These are phyloP conservation scores for Laothoe populi DNA, from an alignment of 2,888 invertebrate genomes.

Conservation along the genomic window DNA sequence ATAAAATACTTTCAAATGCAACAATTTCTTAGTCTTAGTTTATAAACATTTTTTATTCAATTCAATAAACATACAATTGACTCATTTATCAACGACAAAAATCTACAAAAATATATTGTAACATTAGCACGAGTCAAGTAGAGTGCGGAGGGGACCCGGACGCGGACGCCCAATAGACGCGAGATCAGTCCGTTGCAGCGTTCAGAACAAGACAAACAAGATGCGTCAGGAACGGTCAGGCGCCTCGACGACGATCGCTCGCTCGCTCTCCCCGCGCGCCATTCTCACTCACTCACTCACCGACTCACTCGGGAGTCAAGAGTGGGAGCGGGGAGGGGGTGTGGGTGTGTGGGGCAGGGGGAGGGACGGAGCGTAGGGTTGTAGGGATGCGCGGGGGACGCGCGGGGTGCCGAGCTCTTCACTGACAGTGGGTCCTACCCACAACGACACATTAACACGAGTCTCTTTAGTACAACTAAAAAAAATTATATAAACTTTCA, in stretches of 20 bases:
- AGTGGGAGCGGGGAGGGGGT: neutral
- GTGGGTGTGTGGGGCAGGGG: neutral
- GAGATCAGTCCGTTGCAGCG: conserved; percentile 44
- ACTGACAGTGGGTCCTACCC: conserved; percentile 60
- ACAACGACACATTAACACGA: conserved; percentile 63
- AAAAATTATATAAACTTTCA: conserved; percentile 79
- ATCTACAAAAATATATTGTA: conserved; percentile 84
- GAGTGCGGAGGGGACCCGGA: conserved; percentile 66
- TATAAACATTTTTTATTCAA: conserved; percentile 81
- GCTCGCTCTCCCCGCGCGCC: conserved; percentile 13
- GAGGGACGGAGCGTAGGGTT: conserved; percentile 32
- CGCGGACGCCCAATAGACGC: conserved; percentile 36
- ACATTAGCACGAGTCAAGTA: conserved; percentile 79
- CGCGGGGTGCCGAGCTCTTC: conserved; percentile 33
- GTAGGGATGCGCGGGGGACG: conserved; percentile 30
- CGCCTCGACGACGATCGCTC: conserved; percentile 31
- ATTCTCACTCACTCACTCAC: neutral
- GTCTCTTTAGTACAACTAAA: conserved; percentile 69
- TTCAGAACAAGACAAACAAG: too few species aligned
- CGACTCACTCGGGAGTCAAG: too few species aligned
- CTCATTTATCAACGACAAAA: conserved; percentile 84
- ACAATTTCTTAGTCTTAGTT: conserved; percentile 83
- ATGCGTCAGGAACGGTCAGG: too few species aligned
- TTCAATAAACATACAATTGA: conserved; percentile 84
- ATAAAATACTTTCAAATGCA: conserved; percentile 85